Conservation (phyloP, 2,113 vertebrate genomes). For the Channa argus region DNA sequence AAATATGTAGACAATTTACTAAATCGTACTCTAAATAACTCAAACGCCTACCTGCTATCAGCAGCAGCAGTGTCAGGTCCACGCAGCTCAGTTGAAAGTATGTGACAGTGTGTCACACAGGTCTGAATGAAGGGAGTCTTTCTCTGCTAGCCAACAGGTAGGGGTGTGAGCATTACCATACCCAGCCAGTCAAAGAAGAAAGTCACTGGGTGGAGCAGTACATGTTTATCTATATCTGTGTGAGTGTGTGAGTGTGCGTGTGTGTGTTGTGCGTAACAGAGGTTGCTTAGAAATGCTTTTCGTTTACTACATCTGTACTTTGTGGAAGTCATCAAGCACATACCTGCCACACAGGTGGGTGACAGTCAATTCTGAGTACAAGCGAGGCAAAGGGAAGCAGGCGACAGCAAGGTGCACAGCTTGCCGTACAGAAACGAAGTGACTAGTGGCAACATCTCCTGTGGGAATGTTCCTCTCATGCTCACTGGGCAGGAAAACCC, state of each 20-base stretch:
- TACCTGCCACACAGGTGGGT: slow-evolving; percentile 48
- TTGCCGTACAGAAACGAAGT: slow-evolving; percentile 19
- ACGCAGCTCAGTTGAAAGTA: slow-evolving; percentile 3
- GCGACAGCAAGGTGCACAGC: slow-evolving; percentile 9
- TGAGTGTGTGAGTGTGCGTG: slow-evolving; percentile 12
- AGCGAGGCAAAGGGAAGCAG: not conserved
- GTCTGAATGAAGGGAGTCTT: slow-evolving; percentile 21
- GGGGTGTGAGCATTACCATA: slow-evolving; percentile 73
- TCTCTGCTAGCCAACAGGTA: slow-evolving; percentile 77
- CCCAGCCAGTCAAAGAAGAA: slow-evolving; percentile 76
- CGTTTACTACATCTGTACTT: slow-evolving; percentile 57
- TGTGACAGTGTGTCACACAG: slow-evolving; percentile 8
- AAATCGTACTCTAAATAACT: not conserved
- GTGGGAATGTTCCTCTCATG: slow-evolving; percentile 60
- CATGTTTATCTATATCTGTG: slow-evolving; percentile 31
- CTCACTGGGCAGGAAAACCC: slow-evolving; percentile 59
- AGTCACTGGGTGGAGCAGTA: slow-evolving; percentile 63
- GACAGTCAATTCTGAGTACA: not conserved
- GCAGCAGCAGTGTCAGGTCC: slow-evolving; percentile 36
- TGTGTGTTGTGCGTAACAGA: slow-evolving; percentile 13
- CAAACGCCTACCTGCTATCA: slow-evolving; percentile 47
- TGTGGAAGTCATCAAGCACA: slow-evolving; percentile 44
- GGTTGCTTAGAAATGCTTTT: slow-evolving; percentile 63
- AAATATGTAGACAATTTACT: not conserved
- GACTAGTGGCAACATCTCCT: slow-evolving; percentile 48